Evolutionary conservation across 2,113 vertebrate species (phyloP).

Genomic region (Gnathonemus echidnorhynchus): DNA sequence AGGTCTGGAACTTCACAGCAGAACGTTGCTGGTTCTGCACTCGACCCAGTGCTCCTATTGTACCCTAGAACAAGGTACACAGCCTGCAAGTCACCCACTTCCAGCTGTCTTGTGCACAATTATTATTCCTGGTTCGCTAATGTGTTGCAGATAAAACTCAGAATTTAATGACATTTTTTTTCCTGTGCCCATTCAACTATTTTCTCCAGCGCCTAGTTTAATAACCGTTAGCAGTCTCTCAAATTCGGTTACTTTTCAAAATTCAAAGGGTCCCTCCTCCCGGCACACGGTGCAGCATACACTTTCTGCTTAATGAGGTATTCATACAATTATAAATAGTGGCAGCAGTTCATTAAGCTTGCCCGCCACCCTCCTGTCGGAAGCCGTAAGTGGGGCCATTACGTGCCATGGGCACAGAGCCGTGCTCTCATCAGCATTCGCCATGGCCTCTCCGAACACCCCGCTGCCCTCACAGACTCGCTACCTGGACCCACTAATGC

Average conservation of each 20-base stretch:
- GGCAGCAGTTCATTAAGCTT: background rate
- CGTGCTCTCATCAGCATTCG: slow-evolving; percentile 18
- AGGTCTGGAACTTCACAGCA: background rate
- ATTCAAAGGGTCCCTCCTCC: background rate
- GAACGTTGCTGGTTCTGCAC: no score
- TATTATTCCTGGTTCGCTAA: background rate
- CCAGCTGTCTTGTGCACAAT: background rate
- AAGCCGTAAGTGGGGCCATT: background rate
- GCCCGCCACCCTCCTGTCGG: background rate
- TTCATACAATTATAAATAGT: slow-evolving; percentile 17
- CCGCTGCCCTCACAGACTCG: background rate
- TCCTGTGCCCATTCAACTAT: background rate
- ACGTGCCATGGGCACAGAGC: background rate
- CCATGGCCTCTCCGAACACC: background rate
- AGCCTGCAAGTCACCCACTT: background rate
- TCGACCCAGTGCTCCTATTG: background rate
- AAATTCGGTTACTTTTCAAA: background rate
- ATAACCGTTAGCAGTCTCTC: background rate
- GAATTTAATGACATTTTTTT: background rate
- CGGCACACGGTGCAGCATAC: background rate
- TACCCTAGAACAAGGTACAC: background rate
- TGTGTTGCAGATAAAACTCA: background rate
- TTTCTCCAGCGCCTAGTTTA: background rate
- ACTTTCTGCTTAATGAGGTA: background rate
- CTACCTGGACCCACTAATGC: background rate